A percentile compares a stretch with the other conserved stretches of the same genome.
Evolutionary conservation across 2,113 vertebrate species (phyloP).

Genomic region (Felis chaus): DNA sequence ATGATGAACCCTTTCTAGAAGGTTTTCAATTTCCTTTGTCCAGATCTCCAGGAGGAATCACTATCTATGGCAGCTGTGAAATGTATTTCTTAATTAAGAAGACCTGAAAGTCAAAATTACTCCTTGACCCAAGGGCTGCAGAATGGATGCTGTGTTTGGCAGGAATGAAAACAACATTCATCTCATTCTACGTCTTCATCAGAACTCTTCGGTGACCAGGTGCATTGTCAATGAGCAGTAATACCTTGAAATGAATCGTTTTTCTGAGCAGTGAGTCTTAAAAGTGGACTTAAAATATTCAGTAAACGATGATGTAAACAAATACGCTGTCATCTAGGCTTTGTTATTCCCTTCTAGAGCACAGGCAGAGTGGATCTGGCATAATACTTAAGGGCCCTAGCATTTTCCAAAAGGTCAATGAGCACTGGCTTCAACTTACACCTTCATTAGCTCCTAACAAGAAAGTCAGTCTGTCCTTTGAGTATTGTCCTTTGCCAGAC

Average conservation of each 20-base stretch:
- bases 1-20: background rate
- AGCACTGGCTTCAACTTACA: background rate
- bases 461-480: background rate
- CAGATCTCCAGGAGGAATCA: background rate
- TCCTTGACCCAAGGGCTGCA: background rate
- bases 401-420: background rate
- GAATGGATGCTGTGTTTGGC: background rate
- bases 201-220: background rate
- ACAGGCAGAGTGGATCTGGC: background rate
- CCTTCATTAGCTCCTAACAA: background rate
- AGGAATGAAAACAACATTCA: background rate
- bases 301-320: background rate
- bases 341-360: background rate
- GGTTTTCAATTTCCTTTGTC: background rate
- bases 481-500: background rate
- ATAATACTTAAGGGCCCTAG: background rate
- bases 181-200: background rate
- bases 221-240: background rate
- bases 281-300: background rate
- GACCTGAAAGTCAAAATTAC: background rate
- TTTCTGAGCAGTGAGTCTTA: background rate
- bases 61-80: background rate
- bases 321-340: background rate
- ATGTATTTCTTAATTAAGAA: background rate
- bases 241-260: background rate